Evolutionary conservation across 2,113 vertebrate genomes (phyloP), one percentile per base, ranked within the genome.

Genomic region (Semicossyphus pulcher): DNA sequence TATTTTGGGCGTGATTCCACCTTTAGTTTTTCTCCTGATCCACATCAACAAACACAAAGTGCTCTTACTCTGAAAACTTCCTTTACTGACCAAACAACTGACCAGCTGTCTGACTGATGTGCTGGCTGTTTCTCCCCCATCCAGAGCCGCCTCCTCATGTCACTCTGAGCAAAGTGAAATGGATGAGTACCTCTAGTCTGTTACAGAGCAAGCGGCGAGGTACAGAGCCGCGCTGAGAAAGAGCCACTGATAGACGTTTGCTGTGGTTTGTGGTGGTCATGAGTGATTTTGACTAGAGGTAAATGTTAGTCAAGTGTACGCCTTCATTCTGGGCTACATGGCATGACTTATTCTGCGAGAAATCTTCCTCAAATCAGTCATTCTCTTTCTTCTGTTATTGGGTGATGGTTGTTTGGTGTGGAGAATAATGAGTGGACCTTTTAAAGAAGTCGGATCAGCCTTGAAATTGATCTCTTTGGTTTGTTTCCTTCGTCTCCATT

Each of bases 151-250:
- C 81, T 81, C 86, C 84, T 53, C 81, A 87, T 69, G 32, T 90
- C 89, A 37, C 63, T 56, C 86, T 94, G 90, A 91, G 86, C 90
- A 92, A 93, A 84, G 90, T 88, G 83, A 94, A 76, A 31, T 94
- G 94, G 92, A 90, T 92, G 88, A 94, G 94, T 80, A 88, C 93
- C 61, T 92, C 93, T 86, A 92, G 86, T 84, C 91, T 95, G 80
- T 77, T 94, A 72, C 92, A 92, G 91, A 92, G 87, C 88, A 93
- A 86, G 76, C 84, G 86, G 84, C 86, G 60, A 94, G 93, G 94
- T 94, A 95, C 89, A 73, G 58, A 64, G 68, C 70, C 39, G 36
- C 71, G 80, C 52, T 69, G 75, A 88, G 85, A 76, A 52, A 56
- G 58, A 53, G 69, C 51, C 51, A 9, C 60, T 48, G 51, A n/a